Evolutionary conservation across 2,113 vertebrate species (phyloP), one percentile per base, ranked within the genome.

Genomic region (Peucedramus taeniatus): DNA sequence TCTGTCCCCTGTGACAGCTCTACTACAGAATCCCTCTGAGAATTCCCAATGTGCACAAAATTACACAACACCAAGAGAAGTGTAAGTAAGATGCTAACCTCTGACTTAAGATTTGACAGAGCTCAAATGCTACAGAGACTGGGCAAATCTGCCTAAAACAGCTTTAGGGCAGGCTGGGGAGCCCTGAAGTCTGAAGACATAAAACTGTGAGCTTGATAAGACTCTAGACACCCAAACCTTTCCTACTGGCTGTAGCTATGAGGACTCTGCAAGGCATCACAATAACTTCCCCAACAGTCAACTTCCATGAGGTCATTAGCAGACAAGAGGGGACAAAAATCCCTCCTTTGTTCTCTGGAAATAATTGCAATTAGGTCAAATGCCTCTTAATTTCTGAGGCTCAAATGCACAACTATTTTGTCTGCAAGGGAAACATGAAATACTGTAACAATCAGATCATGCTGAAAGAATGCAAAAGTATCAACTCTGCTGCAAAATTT

Each of bases 341-440:
- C 31, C 5, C 33, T 68, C 63, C n/a, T 78, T 91, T 93, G 42
- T 87, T 66, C 56, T 82, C 78, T 53, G 53, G 64, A 90, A 92
- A 88, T 71, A 85, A 84, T 15, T 75, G 39, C 37, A 87, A 93
- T 70, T 93, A 59, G 80, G 93, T 85, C 74, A 94, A 92, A 82
- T 50, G 59, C 15, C 65, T 79, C 33, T 13, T 83, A 44, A 71
- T 79, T 87, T 87, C 61, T 21, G 69, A 63, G 18, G 64, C 47
- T 78, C 13, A 70, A 65, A 81, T 15, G 42, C 37, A 82, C 68
- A 86, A 39, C 40, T 54, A 69, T 65, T 81, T 74, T 81, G 44
- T 27, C 63, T 65, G 40, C 37, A 45, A 87, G 28, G 53, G 56
- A 72, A 86, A 93, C 0, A 0, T 35, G 16, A 69, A 69, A 83